Evolutionary conservation across 2,888 invertebrate genomes (phyloP), one percentile per base, ranked within the genome.

Genomic region (Campoplex capitator): DNA sequence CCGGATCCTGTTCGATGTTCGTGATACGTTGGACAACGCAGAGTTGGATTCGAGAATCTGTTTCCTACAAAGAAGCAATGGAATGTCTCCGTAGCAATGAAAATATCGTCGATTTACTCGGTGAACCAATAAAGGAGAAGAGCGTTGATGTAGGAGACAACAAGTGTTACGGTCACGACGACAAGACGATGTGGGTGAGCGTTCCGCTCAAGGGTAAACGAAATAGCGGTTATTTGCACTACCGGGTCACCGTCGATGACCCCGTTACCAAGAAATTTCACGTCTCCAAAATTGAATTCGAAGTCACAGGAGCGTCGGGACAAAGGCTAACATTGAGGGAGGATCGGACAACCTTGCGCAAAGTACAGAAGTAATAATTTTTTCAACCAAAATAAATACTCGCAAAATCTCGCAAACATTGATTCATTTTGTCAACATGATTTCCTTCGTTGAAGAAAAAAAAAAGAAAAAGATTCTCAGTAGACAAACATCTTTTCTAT

Each of bases 91-190:
- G 96, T 88, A 91, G 91, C 9, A 95, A 97, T 92, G 91, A 95
- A 35, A 96, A 96, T 51, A 97, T 97, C 4, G 95, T 96, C 7
- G 93, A 95, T 75, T 95, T 96, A 87, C 94, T 98, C 58, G 98
- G 98, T 3, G 96, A 97, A 93, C 97, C 98, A 0, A 97, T 98
- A 56, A 96, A 95, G 92, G 96, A 96, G 85, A 95, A 95, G 76
- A 95, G 95, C 6, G 95, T 97, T 85, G 96, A 97, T 93, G 91
- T 97, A 56, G 95, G 95, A 3, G 88, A 92, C 71, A 88, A 80
- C 8, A 73, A 87, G 70, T 88, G 84, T 85, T 95, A 96, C 90
- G 88, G 92, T 4, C 93, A 95, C 73, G 95, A 95, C 71, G 95
- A 95, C 88, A 95, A 95, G 89, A 93, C 91, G 11, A 97, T 97